Base-by-base conservation (phyloP, 2,113 vertebrate species). In the Ptyas mucosa region DNA sequence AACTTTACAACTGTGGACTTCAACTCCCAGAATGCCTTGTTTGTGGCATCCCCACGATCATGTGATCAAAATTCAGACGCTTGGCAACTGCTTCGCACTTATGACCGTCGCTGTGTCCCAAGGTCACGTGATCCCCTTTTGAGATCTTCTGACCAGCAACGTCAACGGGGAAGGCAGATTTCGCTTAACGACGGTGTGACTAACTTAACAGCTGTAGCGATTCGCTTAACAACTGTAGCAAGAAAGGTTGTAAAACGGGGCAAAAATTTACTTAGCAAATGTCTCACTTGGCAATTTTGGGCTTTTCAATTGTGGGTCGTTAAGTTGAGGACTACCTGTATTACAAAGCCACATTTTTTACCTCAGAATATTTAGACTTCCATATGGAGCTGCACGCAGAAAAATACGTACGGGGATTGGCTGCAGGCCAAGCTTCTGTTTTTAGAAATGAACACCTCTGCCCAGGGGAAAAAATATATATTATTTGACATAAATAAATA, bases 381-480 rank as follows among this genome's bases (percentile, higher is more conserved):
- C 1, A 7, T n/a, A 75, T 18, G 64, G 3, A n/a, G 29, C 5
- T 34, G 4, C 12, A 2, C 15, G 29, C 14, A 34, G 64, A 7
- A 75, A 75, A 75, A 18, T 34, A 34, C 2, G 1, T 15, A 75
- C 7, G 29, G 3, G n/a, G 26, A 64, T 26, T 29, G 61, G 61
- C 61, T 64, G 3, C 26, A n/a, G 14, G 14, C 64, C 12, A 34
- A 3, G 24, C 1, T 55, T 55, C 23, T 61, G 29, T 34, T 34
- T 69, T 69, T 69, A 29, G 29, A 69, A 69, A 69, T 15, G 64
- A 69, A n/a, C 64, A 69, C 14, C 5, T 69, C 64, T 69, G 64
- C 12, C 29, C 64, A 2, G 26, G 58, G 43, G 43, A 1, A 3
- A 1, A 5, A 23, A 11, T n/a, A 29, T 0, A 1, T 14, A n/a